A percentile compares a stretch with the other conserved stretches of the same genome.
These are phyloP conservation scores for Bedellia somnulentella DNA, from an alignment of 2,888 invertebrate species.

Conservation along the genomic window DNA sequence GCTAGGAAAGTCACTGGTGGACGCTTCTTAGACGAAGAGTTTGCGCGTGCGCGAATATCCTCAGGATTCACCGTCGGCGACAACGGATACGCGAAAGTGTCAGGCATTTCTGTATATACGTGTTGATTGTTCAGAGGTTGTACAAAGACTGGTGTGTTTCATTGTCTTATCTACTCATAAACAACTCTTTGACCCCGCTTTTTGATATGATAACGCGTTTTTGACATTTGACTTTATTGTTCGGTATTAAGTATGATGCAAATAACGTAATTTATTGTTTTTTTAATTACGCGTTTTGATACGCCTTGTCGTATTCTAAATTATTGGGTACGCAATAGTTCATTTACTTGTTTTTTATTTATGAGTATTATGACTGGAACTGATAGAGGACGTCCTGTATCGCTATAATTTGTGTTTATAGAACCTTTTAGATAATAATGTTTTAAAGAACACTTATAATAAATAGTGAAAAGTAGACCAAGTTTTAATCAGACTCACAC, in stretches of 20 bases:
- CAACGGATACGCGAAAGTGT: slow-evolving; percentile 60
- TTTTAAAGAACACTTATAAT: too few relatives aligned
- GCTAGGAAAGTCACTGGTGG: slow-evolving; percentile 37
- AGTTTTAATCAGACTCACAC: too few relatives aligned
- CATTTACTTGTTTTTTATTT: too few relatives aligned
- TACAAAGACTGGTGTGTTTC: neutral
- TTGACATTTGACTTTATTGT: neutral
- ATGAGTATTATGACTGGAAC: too few relatives aligned
- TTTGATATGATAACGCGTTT: too few relatives aligned
- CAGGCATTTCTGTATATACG: slow-evolving; percentile 47
- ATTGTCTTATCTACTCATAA: neutral
- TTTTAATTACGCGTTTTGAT: slow-evolving; percentile 17
- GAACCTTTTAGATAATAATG: too few relatives aligned
- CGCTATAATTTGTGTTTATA: too few relatives aligned
- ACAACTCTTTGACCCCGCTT: slow-evolving; percentile 4
- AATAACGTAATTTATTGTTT: neutral
- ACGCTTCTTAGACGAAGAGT: slow-evolving; percentile 47
- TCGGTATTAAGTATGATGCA: neutral
- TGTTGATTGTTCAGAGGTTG: neutral
- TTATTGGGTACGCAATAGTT: too few relatives aligned
- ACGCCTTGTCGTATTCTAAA: too few relatives aligned
- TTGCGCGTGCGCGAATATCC: slow-evolving; percentile 61
- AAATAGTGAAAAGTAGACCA: too few relatives aligned
- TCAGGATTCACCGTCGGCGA: slow-evolving; percentile 46
- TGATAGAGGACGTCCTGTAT: too few relatives aligned